These are phyloP conservation scores for Alca torda DNA, from an alignment of 2,797 vertebrate genomes.

Conservation along the genomic window DNA sequence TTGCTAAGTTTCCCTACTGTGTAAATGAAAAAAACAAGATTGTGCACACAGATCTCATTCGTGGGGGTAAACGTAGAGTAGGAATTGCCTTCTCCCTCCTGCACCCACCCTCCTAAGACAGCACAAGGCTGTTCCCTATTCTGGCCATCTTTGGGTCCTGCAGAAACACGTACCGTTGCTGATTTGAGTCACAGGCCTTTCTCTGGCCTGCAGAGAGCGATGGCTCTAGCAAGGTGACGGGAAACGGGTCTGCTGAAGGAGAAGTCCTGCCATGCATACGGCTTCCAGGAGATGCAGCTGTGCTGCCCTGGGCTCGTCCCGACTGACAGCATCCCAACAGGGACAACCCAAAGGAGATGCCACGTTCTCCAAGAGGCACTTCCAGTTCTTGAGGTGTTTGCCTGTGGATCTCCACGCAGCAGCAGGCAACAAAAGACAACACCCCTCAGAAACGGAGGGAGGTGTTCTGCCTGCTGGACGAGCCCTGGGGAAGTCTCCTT, in stretches of 20 bases:
- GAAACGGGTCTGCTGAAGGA: not conserved
- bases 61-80: not conserved
- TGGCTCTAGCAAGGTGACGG: rapidly evolving
- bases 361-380: not conserved
- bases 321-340: rapidly evolving
- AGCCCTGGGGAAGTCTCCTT: not conserved
- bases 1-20: rapidly evolving
- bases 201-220: not conserved
- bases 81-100: not conserved
- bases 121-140: not conserved
- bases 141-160: not conserved
- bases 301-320: not conserved
- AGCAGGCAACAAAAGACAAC: not conserved
- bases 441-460: not conserved
- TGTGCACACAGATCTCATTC: not conserved
- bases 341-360: not conserved
- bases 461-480: not conserved
- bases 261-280: rapidly evolving
- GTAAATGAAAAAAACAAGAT: not conserved
- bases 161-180: not conserved
- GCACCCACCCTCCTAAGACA: not conserved
- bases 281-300: not conserved
- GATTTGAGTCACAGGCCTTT: not conserved
- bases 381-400: not conserved
- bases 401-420: not conserved